These are phyloP conservation scores for Macquaria australasica DNA, from an alignment of 2,113 vertebrate genomes.

Conservation along the genomic window DNA sequence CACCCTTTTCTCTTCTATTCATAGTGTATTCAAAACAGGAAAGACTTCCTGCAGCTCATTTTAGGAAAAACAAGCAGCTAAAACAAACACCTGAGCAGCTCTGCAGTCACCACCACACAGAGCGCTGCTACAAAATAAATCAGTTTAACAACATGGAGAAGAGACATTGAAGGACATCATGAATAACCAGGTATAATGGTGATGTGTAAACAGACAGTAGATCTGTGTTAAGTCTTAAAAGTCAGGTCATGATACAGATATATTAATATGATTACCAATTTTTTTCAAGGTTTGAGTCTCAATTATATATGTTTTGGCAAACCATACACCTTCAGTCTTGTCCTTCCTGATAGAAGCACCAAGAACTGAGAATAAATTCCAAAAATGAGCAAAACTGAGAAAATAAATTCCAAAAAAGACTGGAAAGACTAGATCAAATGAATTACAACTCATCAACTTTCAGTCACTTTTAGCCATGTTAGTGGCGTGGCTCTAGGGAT, in stretches of 20 bases:
- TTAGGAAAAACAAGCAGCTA: constrained; percentile 80
- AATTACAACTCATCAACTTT: not conserved
- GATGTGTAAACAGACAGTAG: constrained; percentile 3
- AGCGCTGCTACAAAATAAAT: constrained; percentile 25
- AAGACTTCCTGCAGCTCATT: constrained; percentile 82
- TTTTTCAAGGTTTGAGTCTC: not conserved
- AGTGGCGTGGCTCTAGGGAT: not conserved
- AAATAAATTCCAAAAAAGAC: not conserved
- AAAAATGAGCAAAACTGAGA: not conserved
- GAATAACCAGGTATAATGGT: not conserved
- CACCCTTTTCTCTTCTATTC: constrained; percentile 73
- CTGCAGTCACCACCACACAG: constrained; percentile 23
- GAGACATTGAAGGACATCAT: constrained; percentile 10
- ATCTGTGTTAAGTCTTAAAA: not conserved
- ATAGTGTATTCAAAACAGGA: constrained; percentile 85
- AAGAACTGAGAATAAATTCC: not conserved
- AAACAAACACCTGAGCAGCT: constrained; percentile 64
- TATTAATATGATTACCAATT: not conserved
- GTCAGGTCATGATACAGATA: not conserved
- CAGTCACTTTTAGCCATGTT: not conserved
- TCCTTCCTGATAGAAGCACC: not conserved
- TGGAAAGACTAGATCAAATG: not conserved
- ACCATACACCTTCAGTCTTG: not conserved
- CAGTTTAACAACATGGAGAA: constrained; percentile 7
- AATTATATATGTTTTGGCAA: not conserved